Evolutionary conservation across 37 sponge, comb jelly and placozoan species (phyloP), one percentile per base, ranked within the genome.

Genomic region (Beroe ovata): DNA sequence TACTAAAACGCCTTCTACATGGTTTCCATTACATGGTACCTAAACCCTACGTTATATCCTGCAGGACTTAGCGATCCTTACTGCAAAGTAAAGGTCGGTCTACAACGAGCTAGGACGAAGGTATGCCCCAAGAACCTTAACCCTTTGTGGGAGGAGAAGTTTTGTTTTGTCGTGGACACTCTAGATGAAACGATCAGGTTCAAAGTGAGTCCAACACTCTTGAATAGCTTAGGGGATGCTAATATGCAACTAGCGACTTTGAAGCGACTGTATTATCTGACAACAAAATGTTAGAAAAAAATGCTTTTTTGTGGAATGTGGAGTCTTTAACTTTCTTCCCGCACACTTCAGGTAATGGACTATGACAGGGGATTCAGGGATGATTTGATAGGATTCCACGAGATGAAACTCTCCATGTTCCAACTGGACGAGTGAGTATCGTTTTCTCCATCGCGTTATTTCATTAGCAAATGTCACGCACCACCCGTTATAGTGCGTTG

Each of bases 71-170:
- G 84, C 21, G 84, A 77, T 40, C 84, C 84, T 19, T 77, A 77
- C 28, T 77, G 84, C 33, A 77, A 77, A 35, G 38, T 77, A 25
- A 77, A 77, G 22, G 42, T 39, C 0, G 84, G 84, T 8, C 22
- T 77, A 77, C 84, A 77, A 21, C 35, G 84, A 28, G 84, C 84
- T 25, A 1, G 54, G 38, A 77, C 84, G 23, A 39, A 42, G 25
- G 84, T 77, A 1, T 77, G 84, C 58, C 91, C 35, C 0, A 88
- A 92, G 64, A 92, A 93, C 72, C 92, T 96, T 37, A 94, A 94
- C 59, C 97, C 97, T 33, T 81, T 71, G 28, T 96, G 97, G 97
- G 92, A 93, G 40, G 97, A 96, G 89, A 29, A 63, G 25, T 94
- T 95, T 89, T 61, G 64, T 22, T 92, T 95, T 77, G 54, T 42